phyloP scores from a whole-genome alignment of 2,888 invertebrate genomes.

The Parnassius smintheus region DNA sequence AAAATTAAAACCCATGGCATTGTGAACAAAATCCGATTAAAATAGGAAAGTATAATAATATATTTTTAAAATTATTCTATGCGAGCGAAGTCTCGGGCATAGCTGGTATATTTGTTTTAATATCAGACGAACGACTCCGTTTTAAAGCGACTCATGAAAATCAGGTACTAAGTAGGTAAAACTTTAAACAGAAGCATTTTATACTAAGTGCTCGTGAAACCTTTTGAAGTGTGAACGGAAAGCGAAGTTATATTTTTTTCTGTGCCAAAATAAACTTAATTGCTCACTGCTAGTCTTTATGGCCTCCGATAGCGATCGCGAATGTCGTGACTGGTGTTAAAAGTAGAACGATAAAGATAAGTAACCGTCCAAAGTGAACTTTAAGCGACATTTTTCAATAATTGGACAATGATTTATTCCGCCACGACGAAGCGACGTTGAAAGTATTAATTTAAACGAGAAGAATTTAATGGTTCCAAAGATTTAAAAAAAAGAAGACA shows the following conservation, averaged over 20 bases:
- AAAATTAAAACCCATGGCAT: too few species aligned
- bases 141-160: too few species aligned
- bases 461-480: background rate
- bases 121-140: too few species aligned
- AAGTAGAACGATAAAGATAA: constrained; percentile 21
- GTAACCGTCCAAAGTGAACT: constrained; percentile 11
- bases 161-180: too few species aligned
- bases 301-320: constrained; percentile 17
- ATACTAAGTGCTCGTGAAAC: too few species aligned
- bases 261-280: constrained; percentile 20
- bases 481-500: too few species aligned
- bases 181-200: too few species aligned
- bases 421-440: constrained; percentile 3
- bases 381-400: constrained; percentile 10
- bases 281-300: constrained; percentile 12
- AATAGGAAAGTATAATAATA: too few species aligned
- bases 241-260: background rate
- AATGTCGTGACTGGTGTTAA: constrained; percentile 20
- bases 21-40: too few species aligned
- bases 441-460: constrained; percentile 5
- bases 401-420: constrained; percentile 23
- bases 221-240: background rate
- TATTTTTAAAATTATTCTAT: too few species aligned
- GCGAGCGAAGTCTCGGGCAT: too few species aligned
- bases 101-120: too few species aligned